Evolutionary conservation across 2,888 invertebrate species (phyloP).

Genomic region (Didymodactylos carnosus): DNA sequence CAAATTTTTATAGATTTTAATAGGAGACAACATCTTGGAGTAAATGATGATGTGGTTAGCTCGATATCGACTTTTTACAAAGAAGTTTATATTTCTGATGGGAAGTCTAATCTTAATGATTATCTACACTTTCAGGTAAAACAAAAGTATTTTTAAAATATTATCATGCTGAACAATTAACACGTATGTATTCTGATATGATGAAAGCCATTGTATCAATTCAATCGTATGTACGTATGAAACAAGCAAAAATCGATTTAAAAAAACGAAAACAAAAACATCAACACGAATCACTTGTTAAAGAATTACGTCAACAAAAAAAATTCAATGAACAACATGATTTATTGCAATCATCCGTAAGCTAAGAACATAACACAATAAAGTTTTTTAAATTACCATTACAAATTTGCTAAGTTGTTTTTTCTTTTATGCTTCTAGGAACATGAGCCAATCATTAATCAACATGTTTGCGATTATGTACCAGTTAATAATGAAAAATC

Average conservation of each 20-base stretch:
- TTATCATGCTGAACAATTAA: conserved; percentile 56
- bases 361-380: too few species aligned
- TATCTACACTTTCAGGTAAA: conserved; percentile 1
- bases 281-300: conserved; percentile 38
- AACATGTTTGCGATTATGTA: too few species aligned
- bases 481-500: neutral
- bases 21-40: too few species aligned
- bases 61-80: too few species aligned
- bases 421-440: neutral
- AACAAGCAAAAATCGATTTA: conserved; percentile 45
- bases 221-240: conserved; percentile 50
- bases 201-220: conserved; percentile 48
- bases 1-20: too few species aligned
- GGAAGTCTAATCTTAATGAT: too few species aligned
- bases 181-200: conserved; percentile 53
- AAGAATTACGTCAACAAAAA: conserved; percentile 23
- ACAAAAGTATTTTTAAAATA: conserved; percentile 46
- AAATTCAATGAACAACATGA: too few species aligned
- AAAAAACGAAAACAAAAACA: conserved; percentile 28
- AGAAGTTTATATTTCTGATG: too few species aligned
- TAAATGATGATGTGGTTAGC: too few species aligned
- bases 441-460: too few species aligned
- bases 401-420: neutral
- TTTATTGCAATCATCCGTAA: too few species aligned
- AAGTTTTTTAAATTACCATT: too few species aligned